Conservation (phyloP, 2,888 invertebrate genomes). For the Ennomos quercinarius region DNA sequence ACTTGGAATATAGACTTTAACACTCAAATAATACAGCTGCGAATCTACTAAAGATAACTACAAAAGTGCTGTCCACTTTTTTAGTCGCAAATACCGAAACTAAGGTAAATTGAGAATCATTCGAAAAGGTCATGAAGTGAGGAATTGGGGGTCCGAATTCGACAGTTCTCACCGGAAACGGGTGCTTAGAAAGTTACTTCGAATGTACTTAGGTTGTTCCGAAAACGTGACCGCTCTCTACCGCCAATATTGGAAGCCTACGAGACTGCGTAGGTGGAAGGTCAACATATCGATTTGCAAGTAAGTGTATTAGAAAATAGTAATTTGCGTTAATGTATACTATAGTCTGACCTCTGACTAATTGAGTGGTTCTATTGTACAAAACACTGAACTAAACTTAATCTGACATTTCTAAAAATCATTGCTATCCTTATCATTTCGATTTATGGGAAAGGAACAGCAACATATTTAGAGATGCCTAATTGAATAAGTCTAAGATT, state of each 20-base stretch:
- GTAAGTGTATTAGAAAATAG: slow-evolving; percentile 59
- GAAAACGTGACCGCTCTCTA: slow-evolving; percentile 26
- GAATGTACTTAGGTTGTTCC: slow-evolving; percentile 24
- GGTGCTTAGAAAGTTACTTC: slow-evolving; percentile 36
- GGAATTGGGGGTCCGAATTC: slow-evolving; percentile 8
- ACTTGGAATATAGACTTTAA: not conserved
- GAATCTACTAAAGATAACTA: not conserved
- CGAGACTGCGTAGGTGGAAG: slow-evolving; percentile 32
- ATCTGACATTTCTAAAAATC: too few relatives aligned
- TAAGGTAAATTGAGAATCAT: slow-evolving; percentile 20
- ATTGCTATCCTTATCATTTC: too few relatives aligned
- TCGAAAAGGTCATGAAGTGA: slow-evolving; percentile 20
- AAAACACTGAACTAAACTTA: too few relatives aligned
- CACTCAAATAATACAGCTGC: too few relatives aligned
- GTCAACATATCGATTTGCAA: slow-evolving; percentile 58
- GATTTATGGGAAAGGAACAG: too few relatives aligned
- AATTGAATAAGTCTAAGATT: too few relatives aligned
- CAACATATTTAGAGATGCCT: too few relatives aligned
- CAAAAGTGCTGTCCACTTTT: slow-evolving; percentile 3
- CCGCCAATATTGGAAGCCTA: slow-evolving; percentile 24
- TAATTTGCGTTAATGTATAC: slow-evolving; percentile 45
- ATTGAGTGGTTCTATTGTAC: too few relatives aligned
- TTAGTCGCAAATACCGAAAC: slow-evolving; percentile 4
- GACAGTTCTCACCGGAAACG: slow-evolving; percentile 33
- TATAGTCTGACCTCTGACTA: slow-evolving; percentile 37